Evolutionary conservation across 1,140 invertebrate species (phyloP).

Genomic region (Caenorhabditis elegans): DNA sequence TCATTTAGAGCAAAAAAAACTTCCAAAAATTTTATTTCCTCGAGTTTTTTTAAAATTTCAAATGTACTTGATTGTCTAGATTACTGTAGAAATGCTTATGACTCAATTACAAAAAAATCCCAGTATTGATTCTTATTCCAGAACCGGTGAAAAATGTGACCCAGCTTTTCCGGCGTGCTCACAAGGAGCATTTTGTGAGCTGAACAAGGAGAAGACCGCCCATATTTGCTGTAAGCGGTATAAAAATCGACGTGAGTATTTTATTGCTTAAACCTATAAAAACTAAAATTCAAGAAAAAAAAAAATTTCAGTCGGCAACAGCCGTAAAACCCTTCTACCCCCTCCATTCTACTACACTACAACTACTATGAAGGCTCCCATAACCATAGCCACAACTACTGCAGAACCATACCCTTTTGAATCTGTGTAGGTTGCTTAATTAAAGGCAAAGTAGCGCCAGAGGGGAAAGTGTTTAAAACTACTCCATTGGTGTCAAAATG

Average conservation of each 20-base stretch:
- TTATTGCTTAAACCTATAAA: background rate
- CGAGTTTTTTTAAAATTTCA: too few relatives aligned
- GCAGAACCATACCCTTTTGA: background rate
- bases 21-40: too few relatives aligned
- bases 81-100: too few relatives aligned
- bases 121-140: too few relatives aligned
- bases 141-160: constrained; percentile 1
- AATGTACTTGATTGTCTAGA: too few relatives aligned
- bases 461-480: too few relatives aligned
- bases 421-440: background rate
- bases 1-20: too few relatives aligned
- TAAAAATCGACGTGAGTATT: background rate
- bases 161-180: background rate
- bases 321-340: background rate
- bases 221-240: constrained; percentile 11
- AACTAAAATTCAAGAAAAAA: too few relatives aligned
- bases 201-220: background rate
- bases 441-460: too few relatives aligned
- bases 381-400: background rate
- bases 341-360: background rate
- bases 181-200: constrained; percentile 2
- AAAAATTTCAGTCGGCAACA: background rate
- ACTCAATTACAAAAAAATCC: too few relatives aligned
- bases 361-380: background rate
- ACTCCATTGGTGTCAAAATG: too few relatives aligned